Evolutionary conservation across 2,888 invertebrate species (phyloP).

Genomic region (Drosophila anceps): DNA sequence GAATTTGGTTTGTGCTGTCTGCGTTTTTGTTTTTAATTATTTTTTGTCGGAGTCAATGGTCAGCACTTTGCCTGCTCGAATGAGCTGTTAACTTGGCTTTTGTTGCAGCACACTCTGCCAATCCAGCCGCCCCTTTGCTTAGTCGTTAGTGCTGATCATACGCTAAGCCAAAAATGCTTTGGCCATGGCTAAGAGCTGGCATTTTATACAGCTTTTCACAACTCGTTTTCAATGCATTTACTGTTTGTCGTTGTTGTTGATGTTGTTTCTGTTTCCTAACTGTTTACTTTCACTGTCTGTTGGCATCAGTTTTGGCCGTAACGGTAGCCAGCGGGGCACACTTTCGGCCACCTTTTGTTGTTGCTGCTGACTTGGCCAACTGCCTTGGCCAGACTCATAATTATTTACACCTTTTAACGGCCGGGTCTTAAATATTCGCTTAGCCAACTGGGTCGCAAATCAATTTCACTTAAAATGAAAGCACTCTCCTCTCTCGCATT

Average conservation of each 20-base stretch:
- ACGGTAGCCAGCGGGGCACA: conserved; percentile 67
- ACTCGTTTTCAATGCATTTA: conserved; percentile 61
- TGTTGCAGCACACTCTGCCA: conserved; percentile 5
- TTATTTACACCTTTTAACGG: conserved; percentile 78
- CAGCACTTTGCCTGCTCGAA: conserved; percentile 47
- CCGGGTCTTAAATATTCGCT: conserved; percentile 64
- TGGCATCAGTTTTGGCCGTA: conserved; percentile 48
- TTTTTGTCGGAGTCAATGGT: conserved; percentile 49
- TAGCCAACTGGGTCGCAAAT: conserved; percentile 77
- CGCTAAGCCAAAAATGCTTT: conserved; percentile 43
- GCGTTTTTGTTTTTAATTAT: conserved; percentile 2
- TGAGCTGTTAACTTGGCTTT: conserved; percentile 61
- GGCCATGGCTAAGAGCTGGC: conserved; percentile 53
- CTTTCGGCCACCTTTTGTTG: conserved; percentile 56
- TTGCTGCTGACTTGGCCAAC: conserved; percentile 30
- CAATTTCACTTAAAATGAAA: conserved; percentile 79
- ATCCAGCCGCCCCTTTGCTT: not conserved
- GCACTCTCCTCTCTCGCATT: conserved; percentile 58
- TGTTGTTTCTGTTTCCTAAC: conserved; percentile 55
- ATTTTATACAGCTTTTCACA: conserved; percentile 66
- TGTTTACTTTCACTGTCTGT: conserved; percentile 78
- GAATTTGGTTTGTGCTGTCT: conserved; percentile 32
- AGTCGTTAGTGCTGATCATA: conserved; percentile 15
- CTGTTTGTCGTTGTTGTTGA: conserved; percentile 35
- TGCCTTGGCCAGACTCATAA: conserved; percentile 65